Evolutionary conservation across 2,113 vertebrate genomes (phyloP).

Genomic region (Opisthocomus hoazin): DNA sequence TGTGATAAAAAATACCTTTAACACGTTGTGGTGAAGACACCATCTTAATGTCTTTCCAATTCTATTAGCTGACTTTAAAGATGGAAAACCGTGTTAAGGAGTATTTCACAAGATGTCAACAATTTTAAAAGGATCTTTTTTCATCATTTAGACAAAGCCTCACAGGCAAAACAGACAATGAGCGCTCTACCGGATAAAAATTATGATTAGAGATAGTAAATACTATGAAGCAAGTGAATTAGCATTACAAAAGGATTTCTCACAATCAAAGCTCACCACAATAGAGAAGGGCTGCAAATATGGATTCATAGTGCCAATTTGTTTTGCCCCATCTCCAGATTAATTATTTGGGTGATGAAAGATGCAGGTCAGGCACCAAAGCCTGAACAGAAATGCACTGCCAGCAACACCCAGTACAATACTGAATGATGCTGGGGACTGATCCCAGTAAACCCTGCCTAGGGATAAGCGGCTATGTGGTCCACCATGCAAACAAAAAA

Average conservation of each 20-base stretch:
- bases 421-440: neutral
- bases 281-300: neutral
- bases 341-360: neutral
- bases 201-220: slow-evolving; percentile 22
- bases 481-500: neutral
- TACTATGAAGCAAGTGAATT: slow-evolving; percentile 23
- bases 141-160: slow-evolving; percentile 45
- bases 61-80: slow-evolving; percentile 53
- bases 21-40: slow-evolving; percentile 20
- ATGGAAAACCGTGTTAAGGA: slow-evolving; percentile 34
- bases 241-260: slow-evolving; percentile 23
- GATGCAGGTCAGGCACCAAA: neutral
- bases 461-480: neutral
- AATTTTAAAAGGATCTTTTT: slow-evolving; percentile 33
- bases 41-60: slow-evolving; percentile 41
- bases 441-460: neutral
- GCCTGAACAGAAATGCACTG: neutral
- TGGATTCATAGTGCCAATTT: too few species aligned
- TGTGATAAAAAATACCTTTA: slow-evolving; percentile 50
- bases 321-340: neutral
- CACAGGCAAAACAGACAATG: slow-evolving; percentile 32
- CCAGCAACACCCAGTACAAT: neutral
- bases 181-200: neutral
- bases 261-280: slow-evolving; percentile 1
- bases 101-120: slow-evolving; percentile 23